A percentile compares a stretch with the other conserved stretches of the same genome.
Evolutionary conservation across 2,113 vertebrate genomes (phyloP).

Genomic region (Hipposideros armiger): DNA sequence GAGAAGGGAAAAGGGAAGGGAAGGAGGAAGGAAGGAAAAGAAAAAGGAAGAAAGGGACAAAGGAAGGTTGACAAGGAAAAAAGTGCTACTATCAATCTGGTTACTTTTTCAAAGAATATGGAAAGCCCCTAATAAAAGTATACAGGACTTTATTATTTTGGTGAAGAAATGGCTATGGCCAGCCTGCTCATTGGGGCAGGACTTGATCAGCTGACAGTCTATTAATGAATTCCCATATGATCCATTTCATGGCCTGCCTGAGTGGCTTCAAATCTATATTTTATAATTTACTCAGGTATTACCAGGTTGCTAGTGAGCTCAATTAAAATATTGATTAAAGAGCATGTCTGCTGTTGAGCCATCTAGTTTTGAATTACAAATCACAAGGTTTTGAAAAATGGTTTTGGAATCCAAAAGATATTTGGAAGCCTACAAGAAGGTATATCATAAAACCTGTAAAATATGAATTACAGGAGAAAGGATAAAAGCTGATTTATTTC

Average conservation of each 20-base stretch:
- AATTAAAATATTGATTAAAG: conserved; percentile 16
- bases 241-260: neutral
- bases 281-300: neutral
- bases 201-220: neutral
- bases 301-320: neutral
- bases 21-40: neutral
- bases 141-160: neutral
- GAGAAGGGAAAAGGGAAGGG: neutral
- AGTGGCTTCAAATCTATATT: neutral
- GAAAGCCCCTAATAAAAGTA: neutral
- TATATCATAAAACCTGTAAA: neutral
- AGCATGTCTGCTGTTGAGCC: neutral
- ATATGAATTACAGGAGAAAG: neutral
- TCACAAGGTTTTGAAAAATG: neutral
- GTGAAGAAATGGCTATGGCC: neutral
- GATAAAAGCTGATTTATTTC: neutral
- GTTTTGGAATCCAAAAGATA: neutral
- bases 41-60: neutral
- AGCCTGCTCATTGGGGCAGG: neutral
- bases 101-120: neutral
- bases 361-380: neutral
- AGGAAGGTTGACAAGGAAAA: neutral
- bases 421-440: neutral
- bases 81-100: neutral
- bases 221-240: neutral